Base-by-base conservation (phyloP, 2,113 vertebrate species). In the Mastomys natalensis region DNA sequence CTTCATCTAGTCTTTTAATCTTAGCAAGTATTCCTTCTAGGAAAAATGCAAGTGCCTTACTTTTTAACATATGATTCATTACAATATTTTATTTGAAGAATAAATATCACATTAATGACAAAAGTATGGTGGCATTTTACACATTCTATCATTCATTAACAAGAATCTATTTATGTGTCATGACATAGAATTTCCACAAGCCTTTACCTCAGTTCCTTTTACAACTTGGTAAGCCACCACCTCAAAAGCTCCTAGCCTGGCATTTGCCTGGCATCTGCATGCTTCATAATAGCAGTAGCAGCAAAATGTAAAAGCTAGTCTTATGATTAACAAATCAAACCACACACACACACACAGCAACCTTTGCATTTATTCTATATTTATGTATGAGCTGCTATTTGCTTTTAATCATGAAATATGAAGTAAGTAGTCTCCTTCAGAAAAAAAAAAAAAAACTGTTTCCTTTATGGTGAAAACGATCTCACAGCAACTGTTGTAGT, bases 371-470 rank as follows among this genome's bases (percentile, higher is more conserved):
- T 78, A 70, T 53, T 89, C 62, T 40, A 51, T 89, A 78, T 84
- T 93, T 91, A 89, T 89, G n/a, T 91, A n/a, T 40, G 76, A 91
- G 48, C 73, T 90, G 51, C 91, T 96, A 68, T 88, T 0, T 0
- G 78, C 8, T 76, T 93, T 48, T 68, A 58, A 0, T 7, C 15
- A 10, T 0, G 68, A 48, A 66, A 37, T 60, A 4, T 51, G 84
- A 94, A 95, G 96, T 72, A 6, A 64, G 97, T 15, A 7, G 53
- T 96, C 88, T 81, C 43, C 72, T 84, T 95, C 88, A 55, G 84
- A 89, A 87, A 95, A 97, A 73, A 72, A 89, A 87, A 95, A 97
- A 73, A 72, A 76, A 89, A 94, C 17, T 84, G 58, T 84, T 73
- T 87, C 73, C 77, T 97, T 76, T 96, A 58, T 43, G 81, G 48